These are phyloP conservation scores for Notiomystis cincta DNA, from an alignment of 2,113 vertebrate genomes.

Conservation along the genomic window DNA sequence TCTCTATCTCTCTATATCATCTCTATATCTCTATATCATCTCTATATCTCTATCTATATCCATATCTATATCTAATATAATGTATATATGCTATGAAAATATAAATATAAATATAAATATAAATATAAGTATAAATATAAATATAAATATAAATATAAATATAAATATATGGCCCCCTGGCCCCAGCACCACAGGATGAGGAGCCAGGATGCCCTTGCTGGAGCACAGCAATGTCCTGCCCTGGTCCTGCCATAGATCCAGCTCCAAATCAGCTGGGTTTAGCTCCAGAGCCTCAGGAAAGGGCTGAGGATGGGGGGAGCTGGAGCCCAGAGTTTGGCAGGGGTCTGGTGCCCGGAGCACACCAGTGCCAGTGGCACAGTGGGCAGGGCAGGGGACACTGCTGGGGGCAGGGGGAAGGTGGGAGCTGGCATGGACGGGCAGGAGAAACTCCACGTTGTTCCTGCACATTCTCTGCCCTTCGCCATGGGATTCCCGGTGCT, in stretches of 20 bases:
- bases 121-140: neutral
- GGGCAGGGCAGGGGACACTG: neutral
- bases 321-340: neutral
- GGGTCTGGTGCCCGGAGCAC: neutral
- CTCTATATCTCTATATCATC: too few relatives aligned
- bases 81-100: neutral
- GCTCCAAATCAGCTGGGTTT: neutral
- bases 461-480: neutral
- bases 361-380: accelerated
- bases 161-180: too few relatives aligned
- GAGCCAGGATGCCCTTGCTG: neutral
- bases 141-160: neutral
- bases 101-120: neutral
- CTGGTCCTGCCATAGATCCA: neutral
- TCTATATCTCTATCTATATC: too few relatives aligned
- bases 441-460: neutral
- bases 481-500: neutral
- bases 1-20: too few relatives aligned
- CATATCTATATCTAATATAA: neutral
- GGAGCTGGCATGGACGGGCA: accelerated
- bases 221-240: neutral
- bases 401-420: neutral
- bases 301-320: neutral
- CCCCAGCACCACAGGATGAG: neutral
- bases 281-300: neutral